Evolutionary conservation across 1,140 invertebrate genomes (phyloP), one percentile per base, ranked within the genome.

Genomic region (Ceratina australensis): DNA sequence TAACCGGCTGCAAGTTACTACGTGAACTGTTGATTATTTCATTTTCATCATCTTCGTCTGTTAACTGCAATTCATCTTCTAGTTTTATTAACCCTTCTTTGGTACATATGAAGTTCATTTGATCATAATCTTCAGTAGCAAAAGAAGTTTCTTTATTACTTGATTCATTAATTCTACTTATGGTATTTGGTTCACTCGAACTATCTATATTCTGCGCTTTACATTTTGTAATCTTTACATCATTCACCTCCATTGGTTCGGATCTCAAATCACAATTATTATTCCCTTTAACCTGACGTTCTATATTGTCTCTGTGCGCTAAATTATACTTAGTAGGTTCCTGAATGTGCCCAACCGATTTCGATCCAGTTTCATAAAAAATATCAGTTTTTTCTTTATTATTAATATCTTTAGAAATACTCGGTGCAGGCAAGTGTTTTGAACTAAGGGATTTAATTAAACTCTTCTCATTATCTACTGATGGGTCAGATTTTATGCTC

Each of bases 51-150:
- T 33, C n/a, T n/a, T n/a, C 59, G 10, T 86, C 79, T 0, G 72
- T 80, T 18, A 81, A 28, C 50, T 79, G 69, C 4, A 85, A 20
- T 28, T 85, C 78, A 12, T 78, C 18, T 49, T 74, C 66, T 4
- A 47, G 12, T 59, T 77, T 76, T 65, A 42, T 42, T 10, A 65
- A 16, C 28, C 18, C 16, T 65, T 33, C 16, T 26, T 57, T 15
- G 18, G 1, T 64, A 20, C 33, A 8, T 3, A n/a, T 22, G 15
- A 64, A 28, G 20, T 26, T 66, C 3, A 42, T 42, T 42, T 2
- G 7, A 3, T 42, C 33, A 10, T 10, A 42, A 42, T 42, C 33
- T 10, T 42, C 10, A 42, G 33, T 42, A 42, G 10, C 3, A 3
- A 10, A 42, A 7, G 10, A 5, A 42, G 33, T 42, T 42, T 42